Conservation (phyloP, 2,888 invertebrate species). For the Polietes domitor region DNA sequence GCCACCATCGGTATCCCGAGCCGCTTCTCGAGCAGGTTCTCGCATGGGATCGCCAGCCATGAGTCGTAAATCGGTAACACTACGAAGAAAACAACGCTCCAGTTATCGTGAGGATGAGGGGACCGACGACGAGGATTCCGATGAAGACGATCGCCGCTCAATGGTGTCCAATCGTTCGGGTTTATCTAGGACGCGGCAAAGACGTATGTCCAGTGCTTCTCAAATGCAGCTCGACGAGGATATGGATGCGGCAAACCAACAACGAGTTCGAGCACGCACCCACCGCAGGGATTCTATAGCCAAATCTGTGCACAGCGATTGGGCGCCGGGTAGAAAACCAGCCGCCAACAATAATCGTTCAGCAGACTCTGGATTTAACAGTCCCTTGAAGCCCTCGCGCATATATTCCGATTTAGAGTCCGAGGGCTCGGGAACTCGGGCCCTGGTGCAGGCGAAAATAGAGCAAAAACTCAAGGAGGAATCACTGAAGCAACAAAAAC, state of each 20-base stretch:
- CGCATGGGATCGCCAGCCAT: conserved; percentile 86
- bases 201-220: conserved; percentile 77
- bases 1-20: conserved; percentile 80
- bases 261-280: conserved; percentile 72
- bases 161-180: conserved; percentile 79
- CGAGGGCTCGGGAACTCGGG: conserved; percentile 79
- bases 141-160: conserved; percentile 81
- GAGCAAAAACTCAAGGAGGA: conserved; percentile 77
- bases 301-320: conserved; percentile 77
- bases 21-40: conserved; percentile 84
- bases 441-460: conserved; percentile 80
- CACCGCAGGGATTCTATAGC: conserved; percentile 75
- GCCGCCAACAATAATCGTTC: conserved; percentile 65
- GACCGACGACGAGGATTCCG: conserved; percentile 85
- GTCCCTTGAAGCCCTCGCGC: conserved; percentile 70
- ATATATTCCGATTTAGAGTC: conserved; percentile 80
- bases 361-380: conserved; percentile 62
- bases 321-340: conserved; percentile 73
- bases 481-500: conserved; percentile 51
- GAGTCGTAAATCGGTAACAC: conserved; percentile 86
- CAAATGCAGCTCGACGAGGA: conserved; percentile 76
- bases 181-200: conserved; percentile 71
- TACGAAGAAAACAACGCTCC: conserved; percentile 81
- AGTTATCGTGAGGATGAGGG: conserved; percentile 81
- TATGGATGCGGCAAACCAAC: conserved; percentile 61